Conservation (phyloP, 1,140 invertebrate genomes). For the Bradysia coprophila region DNA sequence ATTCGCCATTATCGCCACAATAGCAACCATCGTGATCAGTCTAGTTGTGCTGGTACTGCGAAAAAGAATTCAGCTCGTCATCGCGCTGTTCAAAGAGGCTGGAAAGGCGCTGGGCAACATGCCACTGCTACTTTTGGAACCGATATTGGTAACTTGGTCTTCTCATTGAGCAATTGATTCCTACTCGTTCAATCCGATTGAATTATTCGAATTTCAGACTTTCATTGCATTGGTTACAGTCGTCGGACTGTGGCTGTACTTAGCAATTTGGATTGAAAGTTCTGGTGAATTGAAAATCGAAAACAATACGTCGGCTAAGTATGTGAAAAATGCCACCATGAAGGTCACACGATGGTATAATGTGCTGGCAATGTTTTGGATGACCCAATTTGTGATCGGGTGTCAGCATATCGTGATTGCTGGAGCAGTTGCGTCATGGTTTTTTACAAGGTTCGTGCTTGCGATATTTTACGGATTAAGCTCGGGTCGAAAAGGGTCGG, state of each 20-base stretch:
- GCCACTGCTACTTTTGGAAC: constrained; percentile 56
- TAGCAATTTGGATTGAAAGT: constrained; percentile 39
- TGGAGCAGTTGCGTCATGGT: constrained; percentile 57
- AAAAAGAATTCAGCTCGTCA: constrained; percentile 47
- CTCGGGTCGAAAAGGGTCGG: not conserved
- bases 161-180: no score
- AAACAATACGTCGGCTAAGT: constrained; percentile 25
- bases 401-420: constrained; percentile 63
- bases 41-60: constrained; percentile 52
- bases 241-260: constrained; percentile 37
- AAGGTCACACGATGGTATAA: constrained; percentile 40
- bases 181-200: constrained; percentile 2
- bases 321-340: constrained; percentile 29
- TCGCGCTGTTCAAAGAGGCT: constrained; percentile 54
- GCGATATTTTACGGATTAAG: not conserved
- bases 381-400: constrained; percentile 51
- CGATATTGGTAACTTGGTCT: constrained; percentile 35
- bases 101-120: constrained; percentile 50
- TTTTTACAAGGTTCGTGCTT: constrained; percentile 48
- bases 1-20: constrained; percentile 38
- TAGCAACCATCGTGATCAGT: constrained; percentile 40
- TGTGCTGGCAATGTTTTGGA: constrained; percentile 49
- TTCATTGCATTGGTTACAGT: constrained; percentile 34
- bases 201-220: constrained; percentile 30
- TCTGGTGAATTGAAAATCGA: constrained; percentile 31